Base-by-base conservation (phyloP, 2,113 vertebrate species). In the Amazona guildingii region DNA sequence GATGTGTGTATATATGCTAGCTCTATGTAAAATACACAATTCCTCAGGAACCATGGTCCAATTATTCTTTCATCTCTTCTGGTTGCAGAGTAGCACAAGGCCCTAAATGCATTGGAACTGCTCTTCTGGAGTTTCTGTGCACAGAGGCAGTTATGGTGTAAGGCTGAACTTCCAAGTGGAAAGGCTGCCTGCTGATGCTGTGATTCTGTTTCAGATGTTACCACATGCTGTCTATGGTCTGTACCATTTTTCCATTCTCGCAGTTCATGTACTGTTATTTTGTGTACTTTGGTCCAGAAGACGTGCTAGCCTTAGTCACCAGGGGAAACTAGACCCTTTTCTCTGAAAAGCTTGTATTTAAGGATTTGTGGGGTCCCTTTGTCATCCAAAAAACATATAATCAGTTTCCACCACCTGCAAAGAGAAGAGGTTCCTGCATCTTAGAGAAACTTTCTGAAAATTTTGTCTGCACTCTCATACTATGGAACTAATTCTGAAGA, bases 321-420 rank as follows among this genome's bases (percentile, higher is more conserved):
- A 21, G 8, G 4, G 17, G 13, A 92, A 78, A 51, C 11, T 12
- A 59, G 33, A 59, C 23, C 23, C 4, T 84, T 48, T 67, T 41
- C 19, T 27, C 33, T 12, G 21, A 63, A 74, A 49, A 79, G 6
- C 9, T 74, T 94, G 5, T 17, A 64, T 64, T 46, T 59, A 90
- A 67, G 59, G 39, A 61, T 11, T 1, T 59, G 10, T 35, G 57
- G 11, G 37, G 3, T 64, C 28, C 28, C 29, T 54, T 41, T 72
- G 7, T 49, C 1, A 3, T 7, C 35, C 4, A 3, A 57, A n/a
- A 59, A 70, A 4, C 5, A 19, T 17, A 17, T 4, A 11, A 74
- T 11, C 17, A 17, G 37, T 66, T 72, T 81, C 24, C 2, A 1
- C 66, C 41, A 16, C 29, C 14, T 64, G 10, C 39, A 31, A 61